These are phyloP conservation scores for Forbesichthys papilliferus DNA, from an alignment of 2,113 vertebrate genomes.

Conservation along the genomic window DNA sequence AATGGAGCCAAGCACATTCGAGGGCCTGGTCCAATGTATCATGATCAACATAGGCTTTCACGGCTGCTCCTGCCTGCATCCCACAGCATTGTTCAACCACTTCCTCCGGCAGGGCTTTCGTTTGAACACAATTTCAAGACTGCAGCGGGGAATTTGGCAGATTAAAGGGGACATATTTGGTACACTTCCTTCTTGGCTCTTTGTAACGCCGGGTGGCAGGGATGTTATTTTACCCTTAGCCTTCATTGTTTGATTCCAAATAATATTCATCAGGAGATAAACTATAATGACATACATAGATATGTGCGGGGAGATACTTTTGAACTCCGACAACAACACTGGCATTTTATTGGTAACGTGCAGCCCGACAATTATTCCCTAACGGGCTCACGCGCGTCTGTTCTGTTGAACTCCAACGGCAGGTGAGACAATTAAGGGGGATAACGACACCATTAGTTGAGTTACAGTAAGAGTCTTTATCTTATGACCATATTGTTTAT, in stretches of 20 bases:
- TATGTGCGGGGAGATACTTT: neutral
- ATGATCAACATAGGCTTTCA: constrained; percentile 73
- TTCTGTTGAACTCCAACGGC: neutral
- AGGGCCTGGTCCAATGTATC: constrained; percentile 70
- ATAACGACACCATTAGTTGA: constrained; percentile 36
- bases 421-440: constrained; percentile 24
- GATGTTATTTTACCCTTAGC: no score
- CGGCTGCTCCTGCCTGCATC: constrained; percentile 59
- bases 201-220: constrained; percentile 11
- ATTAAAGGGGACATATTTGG: constrained; percentile 75
- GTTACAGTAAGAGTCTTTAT: constrained; percentile 34
- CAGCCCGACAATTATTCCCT: constrained; percentile 13
- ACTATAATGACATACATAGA: neutral
- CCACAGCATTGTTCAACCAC: constrained; percentile 65
- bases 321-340: neutral
- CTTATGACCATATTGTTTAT: constrained; percentile 34
- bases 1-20: constrained; percentile 63
- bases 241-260: constrained; percentile 28
- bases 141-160: constrained; percentile 69
- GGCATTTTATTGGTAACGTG: neutral
- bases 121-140: constrained; percentile 76
- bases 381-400: neutral
- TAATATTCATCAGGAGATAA: neutral
- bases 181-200: constrained; percentile 68
- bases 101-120: constrained; percentile 66